Conservation (phyloP, 2,797 vertebrate genomes). For the Graptemys geographica region DNA sequence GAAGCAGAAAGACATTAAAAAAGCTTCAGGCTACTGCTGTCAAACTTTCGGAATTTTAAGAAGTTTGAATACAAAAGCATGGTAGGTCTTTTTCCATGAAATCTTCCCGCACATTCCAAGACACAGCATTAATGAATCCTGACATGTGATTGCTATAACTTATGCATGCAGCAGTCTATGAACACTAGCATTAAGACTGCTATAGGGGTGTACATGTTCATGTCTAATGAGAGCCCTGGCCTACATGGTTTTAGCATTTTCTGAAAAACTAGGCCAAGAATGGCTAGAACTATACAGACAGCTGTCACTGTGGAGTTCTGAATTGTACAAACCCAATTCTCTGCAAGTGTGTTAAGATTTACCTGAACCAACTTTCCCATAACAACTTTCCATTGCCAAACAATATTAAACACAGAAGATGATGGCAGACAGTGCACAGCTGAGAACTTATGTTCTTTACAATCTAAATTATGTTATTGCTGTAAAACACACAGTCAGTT, state of each 20-base stretch:
- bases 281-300: neutral
- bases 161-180: neutral
- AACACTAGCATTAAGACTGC: constrained; percentile 31
- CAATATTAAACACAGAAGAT: neutral
- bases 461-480: neutral
- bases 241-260: neutral
- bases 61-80: constrained; percentile 36
- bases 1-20: neutral
- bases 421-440: neutral
- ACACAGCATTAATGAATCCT: constrained; percentile 40
- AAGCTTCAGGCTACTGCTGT: constrained; percentile 11
- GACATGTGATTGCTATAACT: neutral
- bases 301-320: neutral
- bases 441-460: neutral
- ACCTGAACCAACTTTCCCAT: neutral
- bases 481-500: neutral
- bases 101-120: constrained; percentile 10
- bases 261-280: neutral
- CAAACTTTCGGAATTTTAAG: constrained; percentile 16
- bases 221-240: neutral
- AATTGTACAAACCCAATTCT: neutral
- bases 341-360: neutral
- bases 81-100: constrained; percentile 11
- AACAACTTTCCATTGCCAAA: neutral
- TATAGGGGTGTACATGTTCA: neutral